Conservation (phyloP, 2,888 invertebrate genomes). For the Melieria picta region DNA sequence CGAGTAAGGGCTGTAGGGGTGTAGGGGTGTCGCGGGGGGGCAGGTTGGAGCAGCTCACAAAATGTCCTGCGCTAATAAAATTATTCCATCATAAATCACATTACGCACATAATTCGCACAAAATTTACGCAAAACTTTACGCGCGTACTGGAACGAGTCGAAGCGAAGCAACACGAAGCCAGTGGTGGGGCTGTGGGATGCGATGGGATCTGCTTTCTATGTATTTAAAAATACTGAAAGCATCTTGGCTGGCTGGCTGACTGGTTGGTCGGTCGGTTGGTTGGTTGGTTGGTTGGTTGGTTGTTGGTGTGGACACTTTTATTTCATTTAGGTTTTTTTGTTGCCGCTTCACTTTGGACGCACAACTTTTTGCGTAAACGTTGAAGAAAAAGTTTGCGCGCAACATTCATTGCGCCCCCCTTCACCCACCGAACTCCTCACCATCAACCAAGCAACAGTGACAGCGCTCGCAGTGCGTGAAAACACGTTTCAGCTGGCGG, state of each 20-base stretch:
- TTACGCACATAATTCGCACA: constrained; percentile 47
- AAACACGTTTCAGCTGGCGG: constrained; percentile 4
- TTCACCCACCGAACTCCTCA: not conserved
- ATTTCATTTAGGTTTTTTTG: not conserved
- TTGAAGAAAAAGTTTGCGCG: constrained; percentile 24
- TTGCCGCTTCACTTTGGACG: constrained; percentile 11
- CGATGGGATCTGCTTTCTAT: too few species aligned
- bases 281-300: too few species aligned
- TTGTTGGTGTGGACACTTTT: not conserved
- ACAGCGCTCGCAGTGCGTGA: not conserved
- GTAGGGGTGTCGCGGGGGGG: too few species aligned
- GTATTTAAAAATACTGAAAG: too few species aligned
- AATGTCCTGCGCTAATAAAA: constrained; percentile 41
- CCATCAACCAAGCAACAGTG: not conserved
- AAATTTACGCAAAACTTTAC: constrained; percentile 36
- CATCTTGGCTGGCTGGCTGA: too few species aligned
- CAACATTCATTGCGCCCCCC: not conserved
- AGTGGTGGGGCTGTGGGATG: too few species aligned
- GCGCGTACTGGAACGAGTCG: not conserved
- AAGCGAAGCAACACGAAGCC: not conserved
- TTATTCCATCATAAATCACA: constrained; percentile 48
- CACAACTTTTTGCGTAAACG: constrained; percentile 27
- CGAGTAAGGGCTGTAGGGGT: too few species aligned
- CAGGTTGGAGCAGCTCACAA: not conserved
- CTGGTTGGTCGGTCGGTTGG: too few species aligned